Evolutionary conservation across 2,113 vertebrate genomes (phyloP).

Genomic region (Collichthys lucidus): DNA sequence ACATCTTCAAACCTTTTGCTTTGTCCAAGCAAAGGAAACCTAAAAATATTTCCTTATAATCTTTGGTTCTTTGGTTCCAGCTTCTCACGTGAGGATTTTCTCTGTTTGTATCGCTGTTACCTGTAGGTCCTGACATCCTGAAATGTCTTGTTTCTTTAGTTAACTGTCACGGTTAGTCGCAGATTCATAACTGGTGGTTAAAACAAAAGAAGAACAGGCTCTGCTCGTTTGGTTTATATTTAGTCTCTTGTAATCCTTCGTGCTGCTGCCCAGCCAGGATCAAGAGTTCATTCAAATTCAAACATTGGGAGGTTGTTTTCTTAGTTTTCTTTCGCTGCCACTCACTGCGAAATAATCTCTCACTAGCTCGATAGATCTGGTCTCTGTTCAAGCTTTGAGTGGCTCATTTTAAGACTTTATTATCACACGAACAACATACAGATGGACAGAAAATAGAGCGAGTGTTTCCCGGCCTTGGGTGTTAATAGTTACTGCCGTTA

Average conservation of each 20-base stretch:
- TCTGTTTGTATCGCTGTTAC: background rate
- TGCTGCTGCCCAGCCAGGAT: background rate
- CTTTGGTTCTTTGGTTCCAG: background rate
- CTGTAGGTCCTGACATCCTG: no score
- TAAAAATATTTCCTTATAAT: background rate
- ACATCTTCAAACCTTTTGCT: background rate
- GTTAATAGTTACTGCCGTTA: background rate
- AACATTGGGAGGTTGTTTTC: no score
- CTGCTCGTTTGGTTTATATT: background rate
- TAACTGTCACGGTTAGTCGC: background rate
- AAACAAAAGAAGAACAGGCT: conserved; percentile 16
- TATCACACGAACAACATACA: background rate
- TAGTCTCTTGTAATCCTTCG: background rate
- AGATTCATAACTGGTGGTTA: background rate
- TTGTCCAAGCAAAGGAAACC: background rate
- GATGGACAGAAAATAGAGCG: background rate
- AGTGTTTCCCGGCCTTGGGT: background rate
- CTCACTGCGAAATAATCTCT: background rate
- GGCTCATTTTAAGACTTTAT: background rate
- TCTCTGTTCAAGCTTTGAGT: background rate
- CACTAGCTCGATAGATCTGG: no score
- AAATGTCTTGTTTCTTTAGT: no score
- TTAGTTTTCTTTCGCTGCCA: background rate
- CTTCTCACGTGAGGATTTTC: background rate
- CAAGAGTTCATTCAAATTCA: background rate